These are phyloP conservation scores for Nasua narica DNA, from an alignment of 2,797 vertebrate genomes.

Conservation along the genomic window DNA sequence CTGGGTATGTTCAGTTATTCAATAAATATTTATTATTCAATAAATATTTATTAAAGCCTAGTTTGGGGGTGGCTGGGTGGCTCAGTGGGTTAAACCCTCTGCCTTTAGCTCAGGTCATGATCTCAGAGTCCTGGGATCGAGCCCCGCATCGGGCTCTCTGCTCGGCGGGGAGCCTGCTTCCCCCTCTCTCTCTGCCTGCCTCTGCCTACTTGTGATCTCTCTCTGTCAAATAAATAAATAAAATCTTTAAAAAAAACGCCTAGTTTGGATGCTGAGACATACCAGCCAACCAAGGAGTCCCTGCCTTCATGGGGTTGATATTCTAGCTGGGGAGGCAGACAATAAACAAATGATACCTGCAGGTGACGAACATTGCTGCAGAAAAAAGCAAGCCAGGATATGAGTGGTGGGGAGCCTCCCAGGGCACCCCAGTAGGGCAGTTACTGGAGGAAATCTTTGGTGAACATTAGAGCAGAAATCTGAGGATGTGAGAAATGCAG, in stretches of 20 bases:
- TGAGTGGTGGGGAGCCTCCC: neutral
- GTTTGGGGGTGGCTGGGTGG: too few relatives aligned
- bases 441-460: neutral
- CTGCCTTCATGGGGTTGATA: neutral
- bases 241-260: neutral
- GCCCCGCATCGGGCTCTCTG: too few relatives aligned
- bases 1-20: neutral
- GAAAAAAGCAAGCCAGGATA: neutral
- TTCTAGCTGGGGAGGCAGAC: neutral
- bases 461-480: neutral
- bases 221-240: too few relatives aligned
- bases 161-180: too few relatives aligned
- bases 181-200: too few relatives aligned
- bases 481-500: neutral
- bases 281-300: neutral
- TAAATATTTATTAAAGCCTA: neutral
- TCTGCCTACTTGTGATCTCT: too few relatives aligned
- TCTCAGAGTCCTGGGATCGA: too few relatives aligned
- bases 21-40: conserved; percentile 24
- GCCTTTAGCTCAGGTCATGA: too few relatives aligned
- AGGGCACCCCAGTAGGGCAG: neutral
- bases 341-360: neutral
- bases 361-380: neutral
- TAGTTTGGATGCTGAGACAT: neutral
- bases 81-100: too few relatives aligned